Conservation (phyloP, 2,797 vertebrate species). For the Muscicapa comitata region DNA sequence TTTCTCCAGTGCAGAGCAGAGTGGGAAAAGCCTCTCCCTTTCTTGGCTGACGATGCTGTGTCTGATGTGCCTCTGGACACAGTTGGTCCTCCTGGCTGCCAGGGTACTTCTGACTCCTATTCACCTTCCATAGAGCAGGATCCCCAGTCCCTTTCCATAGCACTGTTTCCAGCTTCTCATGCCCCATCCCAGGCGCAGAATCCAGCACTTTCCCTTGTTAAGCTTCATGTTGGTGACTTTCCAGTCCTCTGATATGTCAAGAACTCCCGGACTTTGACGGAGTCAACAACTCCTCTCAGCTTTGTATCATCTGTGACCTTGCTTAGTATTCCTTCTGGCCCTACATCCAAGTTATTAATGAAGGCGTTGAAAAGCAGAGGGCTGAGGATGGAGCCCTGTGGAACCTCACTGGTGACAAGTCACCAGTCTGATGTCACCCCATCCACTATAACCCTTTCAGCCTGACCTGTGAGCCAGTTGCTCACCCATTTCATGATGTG, state of each 20-base stretch:
- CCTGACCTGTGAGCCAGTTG: accelerated
- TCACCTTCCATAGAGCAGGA: accelerated
- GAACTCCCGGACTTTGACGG: no score
- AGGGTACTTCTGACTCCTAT: neutral
- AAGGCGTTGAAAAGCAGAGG: neutral
- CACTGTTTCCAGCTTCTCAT: neutral
- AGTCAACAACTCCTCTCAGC: neutral
- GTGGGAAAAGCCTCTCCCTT: neutral
- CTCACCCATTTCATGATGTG: neutral
- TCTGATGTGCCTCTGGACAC: accelerated
- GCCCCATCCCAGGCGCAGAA: neutral
- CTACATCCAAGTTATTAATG: neutral
- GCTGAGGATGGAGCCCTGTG: neutral
- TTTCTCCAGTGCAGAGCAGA: accelerated
- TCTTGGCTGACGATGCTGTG: accelerated
- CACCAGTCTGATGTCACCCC: neutral
- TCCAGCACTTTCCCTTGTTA: neutral
- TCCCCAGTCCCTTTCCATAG: accelerated
- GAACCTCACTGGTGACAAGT: neutral
- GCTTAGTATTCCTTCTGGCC: neutral
- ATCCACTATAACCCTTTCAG: neutral
- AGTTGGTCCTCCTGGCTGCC: accelerated
- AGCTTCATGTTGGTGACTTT: neutral
- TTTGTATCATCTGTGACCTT: neutral
- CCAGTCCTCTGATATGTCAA: neutral